Evolutionary conservation across 2,113 vertebrate genomes (phyloP).

Genomic region (Chloebia gouldiae): DNA sequence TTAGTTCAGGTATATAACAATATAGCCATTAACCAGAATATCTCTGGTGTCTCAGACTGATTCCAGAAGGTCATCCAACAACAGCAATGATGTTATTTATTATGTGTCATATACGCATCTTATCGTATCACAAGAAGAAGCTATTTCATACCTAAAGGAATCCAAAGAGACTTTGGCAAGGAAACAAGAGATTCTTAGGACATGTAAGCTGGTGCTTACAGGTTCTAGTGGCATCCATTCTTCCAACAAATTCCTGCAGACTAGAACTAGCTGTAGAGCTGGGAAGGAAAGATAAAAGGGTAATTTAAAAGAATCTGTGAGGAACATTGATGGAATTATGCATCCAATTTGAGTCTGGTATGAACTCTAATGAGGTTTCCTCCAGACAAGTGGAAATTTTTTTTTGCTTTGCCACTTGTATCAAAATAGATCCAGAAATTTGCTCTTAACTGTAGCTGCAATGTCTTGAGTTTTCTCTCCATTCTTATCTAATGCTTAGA

Average conservation of each 20-base stretch:
- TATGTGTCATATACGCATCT: neutral
- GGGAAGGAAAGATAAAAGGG: neutral
- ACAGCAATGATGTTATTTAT: neutral
- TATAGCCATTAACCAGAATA: neutral
- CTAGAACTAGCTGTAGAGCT: neutral
- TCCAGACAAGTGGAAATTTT: neutral
- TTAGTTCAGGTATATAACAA: neutral
- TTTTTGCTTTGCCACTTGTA: neutral
- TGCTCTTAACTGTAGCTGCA: neutral
- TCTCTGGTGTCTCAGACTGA: neutral
- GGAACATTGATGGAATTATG: neutral
- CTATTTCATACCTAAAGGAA: neutral
- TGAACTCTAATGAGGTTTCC: neutral
- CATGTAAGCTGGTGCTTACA: accelerated
- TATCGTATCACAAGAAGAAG: neutral
- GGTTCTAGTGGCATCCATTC: neutral
- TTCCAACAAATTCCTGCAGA: neutral
- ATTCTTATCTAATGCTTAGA: neutral
- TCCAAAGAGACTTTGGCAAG: neutral
- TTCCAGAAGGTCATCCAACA: neutral
- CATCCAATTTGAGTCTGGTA: neutral
- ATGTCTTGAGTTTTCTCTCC: neutral
- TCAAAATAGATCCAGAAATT: neutral
- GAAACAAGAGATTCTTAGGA: neutral
- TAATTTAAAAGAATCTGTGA: neutral